Percentiles rank a stretch among this genome's conserved stretches.
phyloP scores from a whole-genome alignment of 2,797 vertebrate genomes.

The Chaetophractus vellerosus region DNA sequence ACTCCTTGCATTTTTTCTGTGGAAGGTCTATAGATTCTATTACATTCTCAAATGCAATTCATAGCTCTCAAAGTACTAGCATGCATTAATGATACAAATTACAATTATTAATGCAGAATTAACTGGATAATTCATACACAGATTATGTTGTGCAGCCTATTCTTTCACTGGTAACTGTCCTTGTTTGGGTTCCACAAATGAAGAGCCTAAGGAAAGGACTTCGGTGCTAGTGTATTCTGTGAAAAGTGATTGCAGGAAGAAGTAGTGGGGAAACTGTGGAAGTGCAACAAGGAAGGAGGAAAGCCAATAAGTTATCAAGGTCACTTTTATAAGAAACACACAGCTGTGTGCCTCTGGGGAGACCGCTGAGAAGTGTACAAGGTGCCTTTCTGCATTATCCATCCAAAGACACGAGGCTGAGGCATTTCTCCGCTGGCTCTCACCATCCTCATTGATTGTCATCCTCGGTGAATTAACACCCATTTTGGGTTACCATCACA shows the following conservation, averaged over 20 bases:
- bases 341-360: background rate
- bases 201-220: background rate
- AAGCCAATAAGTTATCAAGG: background rate
- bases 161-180: background rate
- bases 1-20: background rate
- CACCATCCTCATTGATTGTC: background rate
- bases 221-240: background rate
- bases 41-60: background rate
- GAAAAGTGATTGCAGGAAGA: background rate
- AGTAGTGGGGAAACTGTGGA: background rate
- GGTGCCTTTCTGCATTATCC: background rate
- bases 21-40: background rate
- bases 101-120: background rate
- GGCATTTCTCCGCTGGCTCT: background rate
- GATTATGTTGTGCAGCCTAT: background rate
- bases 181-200: background rate
- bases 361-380: background rate
- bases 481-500: background rate
- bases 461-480: rapidly evolving
- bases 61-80: background rate
- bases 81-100: background rate
- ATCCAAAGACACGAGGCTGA: background rate
- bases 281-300: background rate
- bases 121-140: background rate
- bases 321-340: background rate